Percentiles rank a stretch among this genome's conserved stretches.
Conservation (phyloP, 2,888 invertebrate species). For the Dione juno region DNA sequence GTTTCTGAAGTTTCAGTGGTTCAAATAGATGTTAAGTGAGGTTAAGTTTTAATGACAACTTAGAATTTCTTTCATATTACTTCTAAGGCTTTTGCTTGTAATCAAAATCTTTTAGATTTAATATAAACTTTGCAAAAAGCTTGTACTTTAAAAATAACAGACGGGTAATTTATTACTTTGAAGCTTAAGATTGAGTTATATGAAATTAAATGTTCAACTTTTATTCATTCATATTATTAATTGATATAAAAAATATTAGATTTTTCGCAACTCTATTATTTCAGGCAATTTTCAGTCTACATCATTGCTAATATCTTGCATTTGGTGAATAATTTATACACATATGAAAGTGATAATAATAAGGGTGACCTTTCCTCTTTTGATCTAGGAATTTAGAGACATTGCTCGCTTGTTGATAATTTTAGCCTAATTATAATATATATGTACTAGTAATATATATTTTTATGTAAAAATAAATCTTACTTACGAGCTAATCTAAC, state of each 20-base stretch:
- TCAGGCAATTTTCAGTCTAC: no score
- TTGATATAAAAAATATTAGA: background rate
- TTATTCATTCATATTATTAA: slow-evolving; percentile 2
- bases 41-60: slow-evolving; percentile 25
- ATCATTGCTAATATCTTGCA: no score
- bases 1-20: background rate
- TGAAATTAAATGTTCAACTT: background rate
- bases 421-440: no score
- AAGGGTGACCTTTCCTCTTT: no score
- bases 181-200: slow-evolving; percentile 1
- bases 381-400: no score
- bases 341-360: no score
- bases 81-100: background rate
- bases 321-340: no score
- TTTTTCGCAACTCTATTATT: background rate
- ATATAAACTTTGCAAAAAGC: slow-evolving; percentile 12
- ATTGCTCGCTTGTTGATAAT: background rate
- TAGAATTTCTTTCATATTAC: slow-evolving; percentile 7
- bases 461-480: no score
- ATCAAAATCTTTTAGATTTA: slow-evolving; percentile 7
- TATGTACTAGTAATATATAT: no score
- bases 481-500: no score
- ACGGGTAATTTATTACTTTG: slow-evolving; percentile 11
- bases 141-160: slow-evolving; percentile 6
- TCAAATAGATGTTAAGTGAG: slow-evolving; percentile 12